These are phyloP conservation scores for Agrochola circellaris DNA, from an alignment of 2,888 invertebrate species.

Conservation along the genomic window DNA sequence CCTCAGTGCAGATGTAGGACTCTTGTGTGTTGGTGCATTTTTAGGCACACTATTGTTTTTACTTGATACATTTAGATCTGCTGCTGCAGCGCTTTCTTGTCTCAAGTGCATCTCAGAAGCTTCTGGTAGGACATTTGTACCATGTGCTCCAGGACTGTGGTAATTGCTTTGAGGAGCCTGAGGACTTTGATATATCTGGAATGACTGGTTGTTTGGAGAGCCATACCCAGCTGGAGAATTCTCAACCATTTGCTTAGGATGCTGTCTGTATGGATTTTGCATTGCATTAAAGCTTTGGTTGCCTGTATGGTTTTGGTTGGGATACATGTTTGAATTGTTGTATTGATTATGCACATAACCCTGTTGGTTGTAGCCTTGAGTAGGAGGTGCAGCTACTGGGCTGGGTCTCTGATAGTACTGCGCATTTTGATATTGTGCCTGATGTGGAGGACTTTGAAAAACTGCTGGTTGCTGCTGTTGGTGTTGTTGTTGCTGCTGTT, in stretches of 20 bases:
- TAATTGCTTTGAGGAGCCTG: conserved; percentile 80
- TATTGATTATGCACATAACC: conserved; percentile 83
- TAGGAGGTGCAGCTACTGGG: conserved; percentile 75
- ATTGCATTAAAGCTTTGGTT: conserved; percentile 81
- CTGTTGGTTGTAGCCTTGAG: conserved; percentile 81
- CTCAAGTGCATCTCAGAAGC: conserved; percentile 74
- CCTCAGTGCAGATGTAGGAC: conserved; percentile 84
- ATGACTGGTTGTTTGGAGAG: conserved; percentile 76
- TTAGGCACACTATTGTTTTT: conserved; percentile 76
- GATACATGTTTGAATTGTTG: conserved; percentile 79
- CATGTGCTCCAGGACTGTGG: conserved; percentile 73
- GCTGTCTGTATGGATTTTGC: conserved; percentile 83
- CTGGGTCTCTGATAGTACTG: conserved; percentile 85
- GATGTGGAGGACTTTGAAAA: conserved; percentile 87
- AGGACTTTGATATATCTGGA: conserved; percentile 88
- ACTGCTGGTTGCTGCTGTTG: conserved; percentile 74
- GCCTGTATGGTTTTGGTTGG: conserved; percentile 70
- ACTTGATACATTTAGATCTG: conserved; percentile 74
- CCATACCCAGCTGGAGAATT: conserved; percentile 76
- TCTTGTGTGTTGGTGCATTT: conserved; percentile 78
- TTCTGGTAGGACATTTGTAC: conserved; percentile 72
- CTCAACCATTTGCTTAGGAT: conserved; percentile 80
- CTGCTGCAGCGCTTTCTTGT: conserved; percentile 70
- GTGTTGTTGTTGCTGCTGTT: conserved; percentile 61
- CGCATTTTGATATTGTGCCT: conserved; percentile 84